Conservation (phyloP, 2,888 invertebrate genomes). For the Macrosoma leucophasiata region DNA sequence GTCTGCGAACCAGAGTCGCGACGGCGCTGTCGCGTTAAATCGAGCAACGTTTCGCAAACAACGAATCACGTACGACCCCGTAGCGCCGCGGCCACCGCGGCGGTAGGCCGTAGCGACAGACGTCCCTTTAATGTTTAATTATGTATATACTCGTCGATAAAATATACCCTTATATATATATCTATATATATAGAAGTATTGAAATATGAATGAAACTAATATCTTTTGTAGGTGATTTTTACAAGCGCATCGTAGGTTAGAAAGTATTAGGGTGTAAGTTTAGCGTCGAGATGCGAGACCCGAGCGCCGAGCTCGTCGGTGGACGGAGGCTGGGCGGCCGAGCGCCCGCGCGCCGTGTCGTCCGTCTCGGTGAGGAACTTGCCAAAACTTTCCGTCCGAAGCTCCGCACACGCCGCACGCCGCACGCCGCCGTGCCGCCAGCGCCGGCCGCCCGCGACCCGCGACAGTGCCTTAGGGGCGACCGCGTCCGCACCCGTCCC, state of each 20-base stretch:
- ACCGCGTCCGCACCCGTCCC: slow-evolving; percentile 24
- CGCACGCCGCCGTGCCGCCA: slow-evolving; percentile 43
- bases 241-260: slow-evolving; percentile 75
- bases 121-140: slow-evolving; percentile 62
- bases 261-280: slow-evolving; percentile 62
- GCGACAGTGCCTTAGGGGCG: slow-evolving; percentile 52
- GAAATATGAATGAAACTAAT: slow-evolving; percentile 75
- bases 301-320: slow-evolving; percentile 51
- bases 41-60: slow-evolving; percentile 76
- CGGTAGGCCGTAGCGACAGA: slow-evolving; percentile 59
- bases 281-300: slow-evolving; percentile 62
- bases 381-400: slow-evolving; percentile 72
- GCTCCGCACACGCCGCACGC: slow-evolving; percentile 60
- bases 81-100: slow-evolving; percentile 54
- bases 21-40: slow-evolving; percentile 47
- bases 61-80: slow-evolving; percentile 73
- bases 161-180: slow-evolving; percentile 74
- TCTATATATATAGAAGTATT: slow-evolving; percentile 71
- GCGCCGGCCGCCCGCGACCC: slow-evolving; percentile 36
- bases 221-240: slow-evolving; percentile 77
- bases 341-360: slow-evolving; percentile 36
- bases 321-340: slow-evolving; percentile 44
- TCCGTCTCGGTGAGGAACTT: slow-evolving; percentile 60
- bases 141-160: slow-evolving; percentile 66
- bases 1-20: slow-evolving; percentile 18